These are phyloP conservation scores for Pachypsylla venusta DNA, from an alignment of 1,140 invertebrate species.

Conservation along the genomic window DNA sequence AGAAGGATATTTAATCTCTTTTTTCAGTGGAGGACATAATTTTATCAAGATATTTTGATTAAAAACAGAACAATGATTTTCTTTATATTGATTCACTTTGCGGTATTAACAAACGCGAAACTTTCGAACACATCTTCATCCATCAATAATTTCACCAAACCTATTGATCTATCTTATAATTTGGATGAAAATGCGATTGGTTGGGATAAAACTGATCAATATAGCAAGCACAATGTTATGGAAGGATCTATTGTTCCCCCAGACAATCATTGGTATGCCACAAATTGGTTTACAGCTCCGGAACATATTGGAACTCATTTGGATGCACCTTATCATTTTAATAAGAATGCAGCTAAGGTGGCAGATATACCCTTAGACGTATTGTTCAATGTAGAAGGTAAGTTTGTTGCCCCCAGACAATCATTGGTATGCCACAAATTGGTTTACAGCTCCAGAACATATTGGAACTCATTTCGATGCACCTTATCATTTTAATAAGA, in stretches of 20 bases:
- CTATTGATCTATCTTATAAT: slow-evolving; percentile 4
- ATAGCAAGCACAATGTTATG: background rate
- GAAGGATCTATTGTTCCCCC: background rate
- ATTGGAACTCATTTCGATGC: slow-evolving; percentile 36
- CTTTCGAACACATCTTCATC: too few species aligned
- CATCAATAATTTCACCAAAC: slow-evolving; percentile 8
- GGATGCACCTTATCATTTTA: slow-evolving; percentile 35
- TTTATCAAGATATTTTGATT: too few species aligned
- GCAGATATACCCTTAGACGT: slow-evolving; percentile 32
- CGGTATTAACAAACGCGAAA: too few species aligned
- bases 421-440: slow-evolving; percentile 37
- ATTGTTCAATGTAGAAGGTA: slow-evolving; percentile 29
- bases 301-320: slow-evolving; percentile 36
- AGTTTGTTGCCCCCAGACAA: background rate
- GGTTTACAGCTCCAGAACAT: slow-evolving; percentile 36
- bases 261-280: slow-evolving; percentile 32
- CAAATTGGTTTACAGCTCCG: slow-evolving; percentile 36
- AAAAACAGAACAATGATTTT: too few species aligned
- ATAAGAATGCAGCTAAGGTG: slow-evolving; percentile 27
- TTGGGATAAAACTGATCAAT: background rate
- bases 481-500: slow-evolving; percentile 32
- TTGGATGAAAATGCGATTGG: background rate
- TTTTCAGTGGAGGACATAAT: too few species aligned
- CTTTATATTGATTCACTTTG: too few species aligned
- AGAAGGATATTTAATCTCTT: too few species aligned